A percentile compares a stretch with the other conserved stretches of the same genome.
phyloP scores from a whole-genome alignment of 2,888 invertebrate genomes.

The Lapara coniferarum region DNA sequence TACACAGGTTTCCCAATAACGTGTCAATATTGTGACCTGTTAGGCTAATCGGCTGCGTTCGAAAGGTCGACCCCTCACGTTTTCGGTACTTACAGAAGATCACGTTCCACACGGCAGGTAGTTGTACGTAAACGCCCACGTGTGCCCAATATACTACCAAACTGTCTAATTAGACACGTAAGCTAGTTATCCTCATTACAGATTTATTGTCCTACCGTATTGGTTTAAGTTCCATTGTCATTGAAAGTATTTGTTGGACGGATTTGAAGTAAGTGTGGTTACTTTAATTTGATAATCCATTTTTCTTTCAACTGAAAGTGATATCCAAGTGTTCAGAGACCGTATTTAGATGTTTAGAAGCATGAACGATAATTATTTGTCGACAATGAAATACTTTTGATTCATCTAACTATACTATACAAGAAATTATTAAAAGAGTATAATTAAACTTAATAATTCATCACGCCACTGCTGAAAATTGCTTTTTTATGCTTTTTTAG shows the following conservation, averaged over 20 bases:
- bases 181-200: conserved; percentile 7
- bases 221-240: not conserved
- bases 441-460: too few relatives aligned
- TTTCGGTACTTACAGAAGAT: conserved; percentile 37
- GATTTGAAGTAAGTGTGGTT: not conserved
- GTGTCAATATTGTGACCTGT: not conserved
- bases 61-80: conserved; percentile 51
- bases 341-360: not conserved
- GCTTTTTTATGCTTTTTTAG: not conserved
- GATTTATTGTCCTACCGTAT: not conserved
- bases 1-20: conserved; percentile 24
- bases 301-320: too few relatives aligned
- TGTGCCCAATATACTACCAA: conserved; percentile 43
- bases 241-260: not conserved
- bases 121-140: conserved; percentile 45
- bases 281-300: not conserved
- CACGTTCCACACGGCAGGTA: conserved; percentile 40
- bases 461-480: not conserved
- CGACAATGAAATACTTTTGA: too few relatives aligned
- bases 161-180: conserved; percentile 50
- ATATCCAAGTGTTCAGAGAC: too few relatives aligned
- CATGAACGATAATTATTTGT: too few relatives aligned
- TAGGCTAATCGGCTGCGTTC: conserved; percentile 42
- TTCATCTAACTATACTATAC: too few relatives aligned
- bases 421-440: too few relatives aligned